Base-by-base conservation (phyloP, 23 tunicate species). In the Trididemnum nubilum region DNA sequence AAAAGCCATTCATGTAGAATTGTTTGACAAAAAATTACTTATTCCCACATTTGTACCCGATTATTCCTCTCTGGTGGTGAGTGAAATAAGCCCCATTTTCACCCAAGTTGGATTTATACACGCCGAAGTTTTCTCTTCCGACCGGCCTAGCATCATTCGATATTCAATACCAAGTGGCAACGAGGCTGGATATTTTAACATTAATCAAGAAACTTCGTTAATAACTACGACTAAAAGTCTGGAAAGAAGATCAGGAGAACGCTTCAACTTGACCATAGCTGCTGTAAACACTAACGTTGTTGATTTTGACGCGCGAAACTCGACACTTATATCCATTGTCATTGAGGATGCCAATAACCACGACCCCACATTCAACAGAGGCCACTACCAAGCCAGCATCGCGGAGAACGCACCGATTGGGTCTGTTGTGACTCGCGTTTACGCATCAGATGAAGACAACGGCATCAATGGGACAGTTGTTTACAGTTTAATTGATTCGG, bases 291-390 rank as follows among this genome's bases (percentile, higher is more conserved):
- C 60, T 2, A 64, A 74, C 35, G 30, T 51, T 0, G 65, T 82
- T n/a, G 78, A 65, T 30, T 73, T 65, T n/a, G 38, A 36, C 1
- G 72, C 76, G 12, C 25, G 51, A 24, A 81, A 66, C 59, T 82
- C 79, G 18, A 80, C 83, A 2, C 67, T 93, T 23, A 76, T 93
- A 15, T 34, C n/a, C 1, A 76, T 93, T 34, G 71, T 33, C 0
- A 70, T 96, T 21, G 81, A 73, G 40, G 99, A 96, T 78, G 87
- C 82, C n/a, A 96, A 96, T 57, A 89, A 96, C 57, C 88, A 96
- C 71, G 85, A 89, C 57, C 99, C 99, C 0, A 36, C 65, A 31
- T 95, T 95, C 73, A 37, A 65, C 23, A 38, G 31, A 18, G 31
- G 67, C 38, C 40, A 81, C 4, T 86, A 90, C 61, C 33, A 35